Base-by-base conservation (phyloP, 2,888 invertebrate species). In the Nasonia oneida region DNA sequence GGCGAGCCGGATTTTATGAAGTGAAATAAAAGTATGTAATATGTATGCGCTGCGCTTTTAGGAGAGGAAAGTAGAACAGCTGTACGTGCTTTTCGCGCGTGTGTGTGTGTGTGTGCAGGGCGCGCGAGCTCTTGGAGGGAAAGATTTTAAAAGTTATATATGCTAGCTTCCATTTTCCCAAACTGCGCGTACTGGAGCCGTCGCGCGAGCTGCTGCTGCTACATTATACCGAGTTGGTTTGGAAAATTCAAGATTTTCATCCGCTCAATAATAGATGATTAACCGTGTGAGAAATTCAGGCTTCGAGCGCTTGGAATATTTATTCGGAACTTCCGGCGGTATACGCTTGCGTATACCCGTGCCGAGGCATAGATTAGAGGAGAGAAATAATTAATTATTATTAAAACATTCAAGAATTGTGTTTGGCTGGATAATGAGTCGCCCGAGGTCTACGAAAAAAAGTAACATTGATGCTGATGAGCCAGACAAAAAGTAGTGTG, bases 51-150 rank as follows among this genome's bases (percentile, higher is more conserved):
- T n/a, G 42, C 18, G 18, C 42, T 78, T 50, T 79, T 50, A 18
- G 67, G 23, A 79, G 33, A 50, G 23, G 67, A 79, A 70, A 79
- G 47, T 79, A 33, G 79, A 79, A 33, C 79, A 70, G 33, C 50
- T 76, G 53, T n/a, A 53, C n/a, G 53, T 76, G 53, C 75, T 76
- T 76, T 76, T 50, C 33, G 47, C 57, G 37, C 4, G 1, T 37
- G 37, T 37, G 1, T 37, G 29, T 29, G 29, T 29, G 29, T 29
- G 29, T 29, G 29, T 29, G 29, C 29, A 29, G 29, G 1, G 14
- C 10, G 47, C 12, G 47, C 53, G n/a, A 18, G 29, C n/a, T 76
- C 33, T 53, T 29, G 29, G 42, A 42, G 42, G 42, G 12, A 57
- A 57, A 76, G 47, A 10, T 76, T 76, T 76, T 37, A 33, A 14